Conservation (phyloP, 2,113 vertebrate genomes). For the Lamprologus ornatipinnis region DNA sequence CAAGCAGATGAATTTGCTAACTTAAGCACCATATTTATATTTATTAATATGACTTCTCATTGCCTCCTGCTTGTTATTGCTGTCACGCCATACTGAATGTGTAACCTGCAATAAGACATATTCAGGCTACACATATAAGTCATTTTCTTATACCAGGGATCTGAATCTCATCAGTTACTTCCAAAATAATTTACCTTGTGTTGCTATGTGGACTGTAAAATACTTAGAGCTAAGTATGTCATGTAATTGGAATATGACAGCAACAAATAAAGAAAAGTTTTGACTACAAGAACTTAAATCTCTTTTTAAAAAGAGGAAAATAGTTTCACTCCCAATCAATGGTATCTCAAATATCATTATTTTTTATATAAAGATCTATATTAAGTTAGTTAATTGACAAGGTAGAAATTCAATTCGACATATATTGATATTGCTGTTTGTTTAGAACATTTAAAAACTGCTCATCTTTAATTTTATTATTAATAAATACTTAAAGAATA, state of each 20-base stretch:
- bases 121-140: not conserved
- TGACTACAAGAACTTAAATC: not conserved
- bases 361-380: not conserved
- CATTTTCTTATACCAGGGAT: fast-evolving
- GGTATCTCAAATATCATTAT: not conserved
- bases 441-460: not conserved
- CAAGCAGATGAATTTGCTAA: conserved; percentile 14
- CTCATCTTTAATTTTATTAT: not conserved
- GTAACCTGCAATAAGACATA: not conserved
- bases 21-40: conserved; percentile 48
- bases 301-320: not conserved
- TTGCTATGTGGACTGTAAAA: not conserved
- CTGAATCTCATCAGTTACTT: not conserved
- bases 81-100: not conserved
- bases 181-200: not conserved
- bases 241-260: not conserved
- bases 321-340: not conserved
- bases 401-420: not conserved
- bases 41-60: not conserved
- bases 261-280: not conserved
- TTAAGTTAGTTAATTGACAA: not conserved
- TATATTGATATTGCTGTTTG: not conserved
- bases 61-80: not conserved
- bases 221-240: not conserved
- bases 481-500: too few relatives aligned